Base-by-base conservation (phyloP, 1,140 invertebrate species). In the Pteromalus puparum region DNA sequence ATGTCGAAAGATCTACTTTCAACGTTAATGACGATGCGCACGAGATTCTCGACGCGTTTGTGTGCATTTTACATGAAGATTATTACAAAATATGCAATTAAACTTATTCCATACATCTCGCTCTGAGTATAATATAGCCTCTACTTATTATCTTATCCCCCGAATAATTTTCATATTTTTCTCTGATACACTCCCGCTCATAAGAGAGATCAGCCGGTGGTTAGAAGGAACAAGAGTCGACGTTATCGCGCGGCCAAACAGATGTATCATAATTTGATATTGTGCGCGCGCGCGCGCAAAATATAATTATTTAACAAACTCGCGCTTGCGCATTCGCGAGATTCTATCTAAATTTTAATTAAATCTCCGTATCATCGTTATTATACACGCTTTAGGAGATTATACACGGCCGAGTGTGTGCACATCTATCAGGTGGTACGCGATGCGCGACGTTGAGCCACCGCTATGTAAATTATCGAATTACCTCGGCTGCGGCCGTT, bases 401-500 rank as follows among this genome's bases (percentile, higher is more conserved):
- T 68, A 24, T 48, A 1, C 28, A 67, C 13, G 15, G 21, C 18
- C 1, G 9, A 65, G 53, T 24, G 28, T 15, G 26, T 72, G 9
- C 18, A 76, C 0, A 73, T 82, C 28, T 74, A 82, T 85, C 74
- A 70, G 12, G 38, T 67, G 82, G 87, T 86, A 82, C 84, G 87
- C 87, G 89, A 88, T 88, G 87, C 88, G 82, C 87, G 86, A 88
- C 88, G 87, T 79, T 86, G 85, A 87, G 87, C 85, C 86, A 87
- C 85, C 86, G 88, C 86, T 89, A 88, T 87, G 87, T 88, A 88
- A 89, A 89, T 89, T 88, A 87, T 86, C 87, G 82, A 89, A 89
- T 89, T 87, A 88, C 86, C 86, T 88, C 83, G 65, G 46, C 38
- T 68, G 26, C 83, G 65, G 67, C 38, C 68, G 38, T 85, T 81